Conservation (phyloP, 1,140 invertebrate genomes). For the Hyles euphorbiae region DNA sequence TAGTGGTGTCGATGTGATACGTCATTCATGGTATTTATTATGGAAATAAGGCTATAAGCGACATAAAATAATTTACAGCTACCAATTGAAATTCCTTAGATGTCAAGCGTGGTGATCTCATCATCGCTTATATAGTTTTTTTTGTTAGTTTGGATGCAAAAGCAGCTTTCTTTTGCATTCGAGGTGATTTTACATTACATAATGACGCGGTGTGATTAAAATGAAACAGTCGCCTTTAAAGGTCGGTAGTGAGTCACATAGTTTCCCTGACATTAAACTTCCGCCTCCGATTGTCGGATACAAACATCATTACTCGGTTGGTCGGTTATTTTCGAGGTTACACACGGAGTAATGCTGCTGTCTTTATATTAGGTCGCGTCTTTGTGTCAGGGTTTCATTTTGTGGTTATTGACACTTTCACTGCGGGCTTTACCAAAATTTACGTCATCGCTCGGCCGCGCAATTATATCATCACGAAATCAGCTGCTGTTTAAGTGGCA, state of each 20-base stretch:
- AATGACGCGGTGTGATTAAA: too few species aligned
- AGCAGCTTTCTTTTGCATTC: too few species aligned
- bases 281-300: constrained; percentile 7
- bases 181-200: too few species aligned
- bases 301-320: not conserved
- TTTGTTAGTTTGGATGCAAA: too few species aligned
- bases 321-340: constrained; percentile 1
- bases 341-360: not conserved
- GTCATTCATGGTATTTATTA: too few species aligned
- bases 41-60: too few species aligned
- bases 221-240: constrained; percentile 4
- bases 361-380: not conserved
- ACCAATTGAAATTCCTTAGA: too few species aligned
- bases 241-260: constrained; percentile 11
- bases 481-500: constrained; percentile 37
- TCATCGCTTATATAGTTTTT: too few species aligned
- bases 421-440: constrained; percentile 38
- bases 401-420: constrained; percentile 53
- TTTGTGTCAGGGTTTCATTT: constrained; percentile 33
- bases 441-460: constrained; percentile 31
- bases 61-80: too few species aligned
- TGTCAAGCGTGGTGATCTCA: too few species aligned
- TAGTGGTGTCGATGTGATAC: too few species aligned
- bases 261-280: constrained; percentile 19
- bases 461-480: constrained; percentile 63